Evolutionary conservation across 2,113 vertebrate species (phyloP).

Genomic region (Myrmecobius fasciatus): DNA sequence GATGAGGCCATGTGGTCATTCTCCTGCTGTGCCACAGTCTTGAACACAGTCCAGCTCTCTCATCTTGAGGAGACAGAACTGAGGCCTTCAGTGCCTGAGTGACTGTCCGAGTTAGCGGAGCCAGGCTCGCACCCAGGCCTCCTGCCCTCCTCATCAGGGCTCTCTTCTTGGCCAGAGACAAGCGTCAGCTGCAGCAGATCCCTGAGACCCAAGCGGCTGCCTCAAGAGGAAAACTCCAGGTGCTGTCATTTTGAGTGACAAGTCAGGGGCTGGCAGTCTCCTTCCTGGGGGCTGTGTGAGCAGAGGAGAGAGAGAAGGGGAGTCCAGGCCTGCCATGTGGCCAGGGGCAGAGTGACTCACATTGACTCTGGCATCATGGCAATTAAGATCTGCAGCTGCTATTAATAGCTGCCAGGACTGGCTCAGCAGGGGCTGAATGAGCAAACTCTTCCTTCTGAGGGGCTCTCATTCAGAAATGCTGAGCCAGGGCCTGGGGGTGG

Average conservation of each 20-base stretch:
- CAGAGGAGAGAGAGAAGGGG: background rate
- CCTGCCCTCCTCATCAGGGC: background rate
- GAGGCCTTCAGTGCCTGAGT: background rate
- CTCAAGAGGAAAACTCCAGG: background rate
- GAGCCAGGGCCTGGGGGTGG: background rate
- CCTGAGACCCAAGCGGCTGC: background rate
- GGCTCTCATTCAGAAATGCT: background rate
- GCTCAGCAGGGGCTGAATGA: constrained; percentile 19
- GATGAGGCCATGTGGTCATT: background rate
- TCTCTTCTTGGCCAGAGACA: background rate
- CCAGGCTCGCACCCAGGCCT: background rate
- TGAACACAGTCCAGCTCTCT: background rate
- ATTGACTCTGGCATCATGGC: background rate
- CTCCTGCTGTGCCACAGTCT: background rate
- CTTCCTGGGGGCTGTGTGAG: background rate
- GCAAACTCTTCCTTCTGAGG: background rate
- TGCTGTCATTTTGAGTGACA: background rate
- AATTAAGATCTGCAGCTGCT: constrained; percentile 70
- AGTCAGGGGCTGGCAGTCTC: background rate
- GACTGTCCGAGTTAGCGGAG: background rate
- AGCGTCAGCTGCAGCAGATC: background rate
- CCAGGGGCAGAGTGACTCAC: constrained; percentile 62
- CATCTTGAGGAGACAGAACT: background rate
- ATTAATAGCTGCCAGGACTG: constrained; percentile 79
- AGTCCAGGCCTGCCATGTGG: background rate